These are phyloP conservation scores for Microcebus murinus DNA, from an alignment of 2,113 vertebrate species.

Conservation along the genomic window DNA sequence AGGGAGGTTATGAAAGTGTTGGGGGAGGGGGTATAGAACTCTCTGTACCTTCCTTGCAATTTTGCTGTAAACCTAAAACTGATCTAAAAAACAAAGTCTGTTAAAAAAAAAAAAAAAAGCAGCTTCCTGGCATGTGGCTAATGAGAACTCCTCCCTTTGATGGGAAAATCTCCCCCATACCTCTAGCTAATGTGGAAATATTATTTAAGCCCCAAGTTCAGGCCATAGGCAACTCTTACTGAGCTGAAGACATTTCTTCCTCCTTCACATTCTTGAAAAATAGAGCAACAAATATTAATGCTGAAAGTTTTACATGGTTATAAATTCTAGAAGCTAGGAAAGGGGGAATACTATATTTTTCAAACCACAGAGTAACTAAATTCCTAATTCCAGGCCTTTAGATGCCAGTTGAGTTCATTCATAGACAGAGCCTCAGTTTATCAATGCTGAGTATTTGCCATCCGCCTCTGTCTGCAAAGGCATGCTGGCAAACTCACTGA, in stretches of 20 bases:
- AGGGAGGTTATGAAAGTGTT: no score
- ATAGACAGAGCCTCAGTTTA: background rate
- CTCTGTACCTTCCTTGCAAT: background rate
- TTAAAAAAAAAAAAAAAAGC: background rate
- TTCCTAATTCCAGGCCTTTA: background rate
- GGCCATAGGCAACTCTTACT: background rate
- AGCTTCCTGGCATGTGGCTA: background rate
- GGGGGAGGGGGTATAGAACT: background rate
- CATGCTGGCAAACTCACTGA: background rate
- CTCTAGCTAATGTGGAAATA: background rate
- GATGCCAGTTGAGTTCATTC: background rate
- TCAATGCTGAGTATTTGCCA: background rate
- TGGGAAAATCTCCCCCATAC: background rate
- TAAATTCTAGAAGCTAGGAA: conserved; percentile 52
- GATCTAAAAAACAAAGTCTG: background rate
- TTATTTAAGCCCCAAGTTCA: background rate
- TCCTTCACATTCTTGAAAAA: conserved; percentile 26
- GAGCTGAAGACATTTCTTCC: background rate
- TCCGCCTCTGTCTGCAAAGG: background rate
- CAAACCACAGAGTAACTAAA: conserved; percentile 32
- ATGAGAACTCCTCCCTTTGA: background rate
- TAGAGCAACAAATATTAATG: conserved; percentile 13
- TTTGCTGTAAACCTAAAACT: background rate
- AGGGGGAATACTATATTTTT: conserved; percentile 28
- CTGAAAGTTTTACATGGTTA: background rate